Base-by-base conservation (phyloP, 2,888 invertebrate genomes). In the Acronicta leporina region DNA sequence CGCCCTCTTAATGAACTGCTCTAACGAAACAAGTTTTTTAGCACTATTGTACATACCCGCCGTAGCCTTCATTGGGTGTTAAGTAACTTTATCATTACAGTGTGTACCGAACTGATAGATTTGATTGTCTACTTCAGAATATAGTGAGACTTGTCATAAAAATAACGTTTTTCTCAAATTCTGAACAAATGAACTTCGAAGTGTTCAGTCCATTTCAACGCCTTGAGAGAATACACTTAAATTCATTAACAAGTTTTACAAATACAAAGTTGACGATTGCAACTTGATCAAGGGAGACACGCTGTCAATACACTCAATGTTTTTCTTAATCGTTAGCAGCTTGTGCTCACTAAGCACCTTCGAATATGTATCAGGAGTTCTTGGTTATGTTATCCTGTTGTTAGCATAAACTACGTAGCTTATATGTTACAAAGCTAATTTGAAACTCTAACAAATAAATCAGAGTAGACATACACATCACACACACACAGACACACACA, bases 1-100 rank as follows among this genome's bases (percentile, higher is more conserved):
- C 84, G 84, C 84, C 87, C 88, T 86, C 90, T 88, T 91, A 92
- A 91, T 90, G 90, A 91, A 90, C 89, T 87, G 80, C 84, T 87
- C 86, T 87, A 87, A 87, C 86, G 87, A 90, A 91, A 90, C 91
- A 85, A 86, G 83, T 85, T 89, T 88, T 89, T 87, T 83, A 87
- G 84, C 81, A 80, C 85, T 79, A 83, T 87, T 83, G 81, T 85
- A 82, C 62, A 62, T 55, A 63, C 56, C 60, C 54, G 13, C 50
- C 53, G 41, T 55, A 67, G 60, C 35, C 61, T 61, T 63, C 61
- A 69, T 73, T 65, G 67, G 65, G 70, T 64, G 63, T 27, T 57
- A 48, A 69, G 42, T 61, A 48, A 63, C 40, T 61, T 61, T 40
- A 35, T 16, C 14, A 73, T 49, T 49, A 38, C 40, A 50, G 10